phyloP scores from a whole-genome alignment of 35 echinoderm and acorn worm species.

The Apostichopus japonicus region DNA sequence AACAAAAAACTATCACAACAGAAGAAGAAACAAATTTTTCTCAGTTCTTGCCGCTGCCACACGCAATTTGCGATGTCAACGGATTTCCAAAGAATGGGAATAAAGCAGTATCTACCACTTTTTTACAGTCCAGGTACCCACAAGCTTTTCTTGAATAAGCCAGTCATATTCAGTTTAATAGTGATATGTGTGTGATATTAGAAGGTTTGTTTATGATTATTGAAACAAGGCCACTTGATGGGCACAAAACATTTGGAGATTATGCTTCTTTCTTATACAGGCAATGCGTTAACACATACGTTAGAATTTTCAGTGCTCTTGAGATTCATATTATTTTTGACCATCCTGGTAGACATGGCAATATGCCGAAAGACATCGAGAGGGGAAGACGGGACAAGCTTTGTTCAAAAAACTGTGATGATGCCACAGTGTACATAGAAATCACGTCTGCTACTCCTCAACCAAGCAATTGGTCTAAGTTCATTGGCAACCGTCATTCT shows the following conservation, averaged over 20 bases:
- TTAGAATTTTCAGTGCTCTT: neutral
- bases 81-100: conserved; percentile 52
- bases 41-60: conserved; percentile 55
- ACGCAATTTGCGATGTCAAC: conserved; percentile 37
- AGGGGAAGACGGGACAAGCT: conserved; percentile 11
- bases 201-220: conserved; percentile 39
- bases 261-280: conserved; percentile 18
- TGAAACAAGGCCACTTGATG: conserved; percentile 21
- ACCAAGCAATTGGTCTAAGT: conserved; percentile 18
- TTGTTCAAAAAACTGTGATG: neutral
- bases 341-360: conserved; percentile 44
- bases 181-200: neutral
- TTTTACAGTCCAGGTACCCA: conserved; percentile 6
- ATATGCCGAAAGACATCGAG: conserved; percentile 48
- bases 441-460: neutral
- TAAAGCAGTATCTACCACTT: conserved; percentile 23
- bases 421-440: neutral
- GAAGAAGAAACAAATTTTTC: conserved; percentile 18
- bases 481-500: conserved; percentile 17
- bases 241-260: conserved; percentile 34
- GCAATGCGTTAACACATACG: conserved; percentile 6
- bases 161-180: neutral
- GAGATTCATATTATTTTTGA: conserved; percentile 62
- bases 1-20: neutral
- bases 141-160: neutral